Evolutionary conservation across 2,113 vertebrate species (phyloP).

Genomic region (Coryphaenoides rupestris): DNA sequence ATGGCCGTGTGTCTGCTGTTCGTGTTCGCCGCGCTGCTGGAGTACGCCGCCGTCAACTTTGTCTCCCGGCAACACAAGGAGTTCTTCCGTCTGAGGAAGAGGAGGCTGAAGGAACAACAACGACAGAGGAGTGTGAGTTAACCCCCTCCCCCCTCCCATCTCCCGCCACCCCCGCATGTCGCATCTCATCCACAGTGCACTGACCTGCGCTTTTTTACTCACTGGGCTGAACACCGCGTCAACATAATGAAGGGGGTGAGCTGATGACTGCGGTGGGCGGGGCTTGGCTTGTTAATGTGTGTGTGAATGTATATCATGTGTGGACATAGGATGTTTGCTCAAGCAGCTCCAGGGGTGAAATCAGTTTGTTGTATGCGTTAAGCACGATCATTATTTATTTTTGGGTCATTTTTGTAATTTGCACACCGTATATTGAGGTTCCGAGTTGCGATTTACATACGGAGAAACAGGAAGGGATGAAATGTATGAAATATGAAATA

Average conservation of each 20-base stretch:
- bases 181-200: slow-evolving; percentile 56
- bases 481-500: too few species aligned
- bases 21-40: slow-evolving; percentile 87
- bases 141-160: slow-evolving; percentile 27
- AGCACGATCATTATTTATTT: too few species aligned
- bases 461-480: too few species aligned
- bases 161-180: too few species aligned
- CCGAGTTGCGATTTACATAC: too few species aligned
- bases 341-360: too few species aligned
- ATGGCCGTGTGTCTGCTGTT: slow-evolving; percentile 95
- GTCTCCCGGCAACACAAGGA: slow-evolving; percentile 94
- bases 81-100: slow-evolving; percentile 83
- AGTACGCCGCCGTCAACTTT: slow-evolving; percentile 92
- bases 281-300: not conserved
- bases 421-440: too few species aligned
- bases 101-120: slow-evolving; percentile 74
- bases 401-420: too few species aligned
- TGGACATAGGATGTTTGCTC: too few species aligned
- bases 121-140: slow-evolving; percentile 80
- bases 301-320: too few species aligned
- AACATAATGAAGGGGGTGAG: too few species aligned
- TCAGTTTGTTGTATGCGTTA: too few species aligned
- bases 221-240: slow-evolving; percentile 18
- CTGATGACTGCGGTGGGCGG: not conserved
- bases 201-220: slow-evolving; percentile 57